Evolutionary conservation across 2,888 invertebrate species (phyloP), one percentile per base, ranked within the genome.

Genomic region (Amorpha juglandis): DNA sequence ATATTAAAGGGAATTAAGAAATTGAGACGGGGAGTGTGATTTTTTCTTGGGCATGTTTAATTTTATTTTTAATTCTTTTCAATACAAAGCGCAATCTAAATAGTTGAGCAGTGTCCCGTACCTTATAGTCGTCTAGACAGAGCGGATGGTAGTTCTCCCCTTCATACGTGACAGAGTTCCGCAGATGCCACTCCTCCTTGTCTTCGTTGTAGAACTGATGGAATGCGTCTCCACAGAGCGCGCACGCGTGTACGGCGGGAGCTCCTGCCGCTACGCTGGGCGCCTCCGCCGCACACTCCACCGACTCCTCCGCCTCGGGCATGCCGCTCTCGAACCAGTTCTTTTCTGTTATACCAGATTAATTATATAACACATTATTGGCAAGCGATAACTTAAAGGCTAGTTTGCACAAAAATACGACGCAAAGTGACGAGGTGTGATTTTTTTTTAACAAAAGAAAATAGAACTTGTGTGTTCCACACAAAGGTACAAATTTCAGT

Each of bases 181-280:
- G 92, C 38, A 99, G 94, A 83, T 98, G 98, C 99, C 99, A 99
- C 84, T 98, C 99, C 87, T 99, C 99, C 73, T 96, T 96, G 78
- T 99, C 99, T 89, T 99, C 98, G 86, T 99, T 97, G 93, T 97
- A 99, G 93, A 98, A 99, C 87, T 98, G 97, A 74, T 98, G 97
- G 91, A 99, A 99, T 72, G 95, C 94, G 91, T 99, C 99, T 14
- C 96, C 96, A 89, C 99, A 99, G 64, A 99, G 96, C 72, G 96
- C 96, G 89, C 99, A 99, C 63, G 95, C 95, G 76, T 95, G 94
- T 77, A 95, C 94, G 9, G 95, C 95, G 68, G 96, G 95, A 50
- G 95, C 94, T 0, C 81, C 95, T 0, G 97, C 96, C 8, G 96
- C 94, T 69, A 97, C 96, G 75, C 96, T 96, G 0, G 96, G 96